A percentile compares a stretch with the other conserved stretches of the same genome.
phyloP scores from a whole-genome alignment of 1,140 invertebrate genomes.

The Papilio machaon region DNA sequence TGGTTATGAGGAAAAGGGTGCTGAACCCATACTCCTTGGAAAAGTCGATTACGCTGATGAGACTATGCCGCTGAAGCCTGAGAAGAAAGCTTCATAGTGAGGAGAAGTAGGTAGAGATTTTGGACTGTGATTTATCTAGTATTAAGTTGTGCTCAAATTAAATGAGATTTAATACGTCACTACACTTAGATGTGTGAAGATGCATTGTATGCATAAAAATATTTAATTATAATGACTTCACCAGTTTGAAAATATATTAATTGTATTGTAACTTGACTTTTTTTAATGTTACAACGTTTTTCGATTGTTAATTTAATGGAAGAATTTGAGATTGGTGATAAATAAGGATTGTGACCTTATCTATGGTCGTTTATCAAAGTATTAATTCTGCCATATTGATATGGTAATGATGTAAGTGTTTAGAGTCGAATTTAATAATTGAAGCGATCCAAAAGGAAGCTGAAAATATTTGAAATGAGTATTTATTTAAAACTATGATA shows the following conservation, averaged over 20 bases:
- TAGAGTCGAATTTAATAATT: slow-evolving; percentile 3
- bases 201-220: background rate
- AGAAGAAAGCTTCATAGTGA: slow-evolving; percentile 58
- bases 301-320: background rate
- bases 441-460: background rate
- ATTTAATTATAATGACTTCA: background rate
- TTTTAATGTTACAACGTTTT: background rate
- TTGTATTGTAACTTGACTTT: background rate
- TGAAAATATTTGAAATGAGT: background rate
- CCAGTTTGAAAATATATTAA: background rate
- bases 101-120: background rate
- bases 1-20: slow-evolving; percentile 60
- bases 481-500: background rate
- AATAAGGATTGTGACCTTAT: background rate
- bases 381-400: background rate
- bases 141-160: slow-evolving; percentile 29
- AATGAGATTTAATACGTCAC: slow-evolving; percentile 16
- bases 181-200: background rate
- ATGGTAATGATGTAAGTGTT: background rate
- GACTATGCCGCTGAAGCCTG: slow-evolving; percentile 65
- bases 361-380: background rate
- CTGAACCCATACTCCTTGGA: slow-evolving; percentile 63
- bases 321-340: background rate
- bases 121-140: slow-evolving; percentile 26
- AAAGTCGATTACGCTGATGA: slow-evolving; percentile 68